These are phyloP conservation scores for Macrosiphum euphorbiae DNA, from an alignment of 2,888 invertebrate genomes.

Conservation along the genomic window DNA sequence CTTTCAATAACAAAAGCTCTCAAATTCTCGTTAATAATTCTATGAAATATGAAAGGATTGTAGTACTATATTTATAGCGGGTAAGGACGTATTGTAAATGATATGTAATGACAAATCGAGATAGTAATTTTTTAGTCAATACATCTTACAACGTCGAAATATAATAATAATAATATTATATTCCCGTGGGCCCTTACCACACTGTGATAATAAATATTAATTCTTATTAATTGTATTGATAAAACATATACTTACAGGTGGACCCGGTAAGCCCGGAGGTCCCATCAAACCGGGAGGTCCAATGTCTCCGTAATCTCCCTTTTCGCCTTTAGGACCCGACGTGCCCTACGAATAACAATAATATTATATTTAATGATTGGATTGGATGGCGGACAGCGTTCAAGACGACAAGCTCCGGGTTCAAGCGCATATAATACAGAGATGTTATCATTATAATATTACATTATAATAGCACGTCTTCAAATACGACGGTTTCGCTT, in stretches of 20 bases:
- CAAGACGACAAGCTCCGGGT: background rate
- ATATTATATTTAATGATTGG: background rate
- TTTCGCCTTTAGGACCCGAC: conserved; percentile 88
- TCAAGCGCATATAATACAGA: background rate
- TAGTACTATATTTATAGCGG: background rate
- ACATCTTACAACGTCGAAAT: background rate
- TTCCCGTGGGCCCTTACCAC: background rate
- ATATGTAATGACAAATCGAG: background rate
- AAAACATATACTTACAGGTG: conserved; percentile 71
- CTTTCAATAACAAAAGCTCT: background rate
- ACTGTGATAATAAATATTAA: background rate
- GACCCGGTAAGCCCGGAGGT: conserved; percentile 85
- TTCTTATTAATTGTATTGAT: background rate
- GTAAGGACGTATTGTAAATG: background rate
- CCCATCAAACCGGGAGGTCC: conserved; percentile 95
- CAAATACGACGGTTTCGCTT: background rate
- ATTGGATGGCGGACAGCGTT: background rate
- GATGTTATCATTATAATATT: background rate
- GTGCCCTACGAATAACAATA: conserved; percentile 75
- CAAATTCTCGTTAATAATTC: background rate
- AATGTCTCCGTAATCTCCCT: conserved; percentile 91
- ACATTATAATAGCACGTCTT: background rate
- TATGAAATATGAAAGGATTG: background rate
- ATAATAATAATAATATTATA: background rate
- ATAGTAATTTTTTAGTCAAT: background rate